Base-by-base conservation (phyloP, 1,140 invertebrate species). In the Penaeus japonicus region DNA sequence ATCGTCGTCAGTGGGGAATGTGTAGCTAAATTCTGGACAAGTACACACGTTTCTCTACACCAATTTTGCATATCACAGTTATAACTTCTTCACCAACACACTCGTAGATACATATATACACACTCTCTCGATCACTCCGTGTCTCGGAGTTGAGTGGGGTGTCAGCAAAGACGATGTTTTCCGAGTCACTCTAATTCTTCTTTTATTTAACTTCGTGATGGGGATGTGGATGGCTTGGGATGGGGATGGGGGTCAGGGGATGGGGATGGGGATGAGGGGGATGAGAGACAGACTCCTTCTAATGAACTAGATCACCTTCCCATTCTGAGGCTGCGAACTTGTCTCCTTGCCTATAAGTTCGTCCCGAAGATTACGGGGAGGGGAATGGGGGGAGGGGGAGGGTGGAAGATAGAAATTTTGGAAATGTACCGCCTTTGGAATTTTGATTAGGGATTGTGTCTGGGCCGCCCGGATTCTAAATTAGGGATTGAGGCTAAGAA, bases 11-110 rank as follows among this genome's bases (percentile, higher is more conserved):
- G 39, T 20, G 53, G 30, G n/a, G 27, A 54, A 55, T 54, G 54
- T 54, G 79, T 30, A 55, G 27, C 39, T 54, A 30, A 81, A 55
- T 54, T 73, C 65, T 73, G 32, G 65, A 73, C 65, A 73, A 73
- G 65, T 73, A 73, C 65, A 73, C 65, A 73, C 65, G 65, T 73
- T 73, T 73, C 65, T 30, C 20, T 73, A 27, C 65, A 24, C 65
- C 65, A 73, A 73, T 73, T 73, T 73, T 73, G 65, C 65, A 73
- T 73, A 73, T 73, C 65, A 73, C 32, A 32, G 24, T 32, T 73
- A 73, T 73, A 73, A 73, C 65, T 73, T 73, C 65, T 73, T 73
- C 65, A 73, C 27, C 65, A 73, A 73, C 65, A 30, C 65, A 73
- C 65, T 73, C 24, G 65, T 73, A 73, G 65, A 73, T 73, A 73